Evolutionary conservation across 2,888 invertebrate species (phyloP).

Genomic region (Thysanoteuthis rhombus): DNA sequence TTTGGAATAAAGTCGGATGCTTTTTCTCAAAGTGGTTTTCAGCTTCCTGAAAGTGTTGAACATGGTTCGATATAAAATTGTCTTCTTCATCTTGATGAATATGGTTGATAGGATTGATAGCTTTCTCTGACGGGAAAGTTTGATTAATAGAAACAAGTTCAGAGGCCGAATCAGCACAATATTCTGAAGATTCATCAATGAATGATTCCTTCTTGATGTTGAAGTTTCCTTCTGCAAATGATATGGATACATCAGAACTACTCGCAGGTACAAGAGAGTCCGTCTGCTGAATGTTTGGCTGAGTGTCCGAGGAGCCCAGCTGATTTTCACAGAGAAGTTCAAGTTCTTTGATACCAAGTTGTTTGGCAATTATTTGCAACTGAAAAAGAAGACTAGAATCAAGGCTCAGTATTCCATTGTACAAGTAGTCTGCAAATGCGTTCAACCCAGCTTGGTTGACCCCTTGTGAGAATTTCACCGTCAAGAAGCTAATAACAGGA

Average conservation of each 20-base stretch:
- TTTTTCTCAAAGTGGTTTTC: background rate
- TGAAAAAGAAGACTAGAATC: background rate
- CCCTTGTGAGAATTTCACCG: background rate
- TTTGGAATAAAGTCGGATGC: background rate
- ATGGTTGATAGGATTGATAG: background rate
- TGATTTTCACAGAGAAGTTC: background rate
- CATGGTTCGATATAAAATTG: background rate
- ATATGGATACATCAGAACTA: background rate
- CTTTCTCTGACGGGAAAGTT: background rate
- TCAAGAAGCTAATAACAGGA: background rate
- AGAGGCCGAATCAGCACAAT: background rate
- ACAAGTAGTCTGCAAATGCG: background rate
- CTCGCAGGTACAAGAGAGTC: background rate
- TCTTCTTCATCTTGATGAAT: background rate
- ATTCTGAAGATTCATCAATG: background rate
- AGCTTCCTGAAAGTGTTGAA: background rate
- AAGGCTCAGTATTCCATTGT: background rate
- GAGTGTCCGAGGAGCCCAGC: background rate
- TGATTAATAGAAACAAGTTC: background rate
- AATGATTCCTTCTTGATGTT: background rate
- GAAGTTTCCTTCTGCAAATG: background rate
- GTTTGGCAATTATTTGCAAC: background rate
- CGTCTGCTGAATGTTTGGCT: background rate
- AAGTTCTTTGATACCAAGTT: background rate
- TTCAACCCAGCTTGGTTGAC: background rate